Evolutionary conservation across 2,113 vertebrate genomes (phyloP), one percentile per base, ranked within the genome.

Genomic region (Psammodynastes pulverulentus): DNA sequence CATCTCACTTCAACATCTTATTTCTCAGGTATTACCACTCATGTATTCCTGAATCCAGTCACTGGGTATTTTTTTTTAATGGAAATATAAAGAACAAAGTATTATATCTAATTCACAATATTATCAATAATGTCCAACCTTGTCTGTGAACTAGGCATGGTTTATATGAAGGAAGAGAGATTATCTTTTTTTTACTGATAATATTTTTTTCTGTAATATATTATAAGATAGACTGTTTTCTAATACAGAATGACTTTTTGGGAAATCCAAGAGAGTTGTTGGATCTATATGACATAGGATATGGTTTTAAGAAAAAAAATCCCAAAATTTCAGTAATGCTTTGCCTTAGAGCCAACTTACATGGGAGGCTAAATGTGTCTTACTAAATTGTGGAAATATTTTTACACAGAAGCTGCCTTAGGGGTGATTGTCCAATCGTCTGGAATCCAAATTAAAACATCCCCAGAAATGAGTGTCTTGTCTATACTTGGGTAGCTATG

Each of bases 1-100:
- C 85, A 86, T 86, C 34, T 89, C 39, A 45, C 86, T 89, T 91
- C n/a, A 62, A 89, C 48, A 46, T 72, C 72, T 89, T 67, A 93
- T 89, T 93, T 89, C 26, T 89, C 53, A 93, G 87, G 54, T 26
- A 52, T 58, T 91, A 62, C 52, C 29, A 8, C 39, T 87, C 12
- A 15, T 23, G 52, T 56, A 58, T 92, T 89, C 29, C 45, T 92
- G 52, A 46, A 21, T 29, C 45, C 29, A 39, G 53, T 21, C 12
- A 39, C 13, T 84, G 87, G 39, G 43, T 34, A 1, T 5, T 3
- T 34, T 48, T 26, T 46, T 9, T 34, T 45, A 29, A 48, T 23
- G 17, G 17, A 58, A 72, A 48, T 89, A 86, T 46, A 58, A 85
- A 91, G 24, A 29, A 24, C 6, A 46, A 85, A 58, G 10, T 26